Percentiles rank a stretch among this genome's conserved stretches.
Conservation (phyloP, 2,797 vertebrate species). For the Delichon dasypus region DNA sequence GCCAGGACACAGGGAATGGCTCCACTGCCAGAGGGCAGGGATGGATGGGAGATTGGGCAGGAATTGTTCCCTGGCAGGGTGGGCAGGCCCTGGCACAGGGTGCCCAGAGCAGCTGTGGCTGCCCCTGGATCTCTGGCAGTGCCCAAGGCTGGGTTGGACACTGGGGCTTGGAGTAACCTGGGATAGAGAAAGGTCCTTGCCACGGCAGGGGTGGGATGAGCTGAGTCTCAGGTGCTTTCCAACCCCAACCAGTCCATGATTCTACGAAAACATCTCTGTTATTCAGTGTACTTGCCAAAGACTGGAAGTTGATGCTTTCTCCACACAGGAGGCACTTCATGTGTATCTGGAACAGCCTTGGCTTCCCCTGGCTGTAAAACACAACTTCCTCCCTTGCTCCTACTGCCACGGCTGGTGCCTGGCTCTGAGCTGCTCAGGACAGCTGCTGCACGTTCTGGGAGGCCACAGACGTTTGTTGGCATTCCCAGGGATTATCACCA, state of each 20-base stretch:
- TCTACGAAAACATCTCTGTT: neutral
- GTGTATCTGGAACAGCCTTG: neutral
- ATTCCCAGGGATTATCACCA: neutral
- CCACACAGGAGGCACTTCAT: neutral
- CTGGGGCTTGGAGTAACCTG: neutral
- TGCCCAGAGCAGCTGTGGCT: neutral
- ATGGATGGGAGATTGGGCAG: rapidly evolving
- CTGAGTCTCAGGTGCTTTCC: neutral
- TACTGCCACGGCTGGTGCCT: rapidly evolving
- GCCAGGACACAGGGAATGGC: neutral
- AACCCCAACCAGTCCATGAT: neutral
- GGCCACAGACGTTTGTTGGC: neutral
- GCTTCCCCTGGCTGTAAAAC: neutral
- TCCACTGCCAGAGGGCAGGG: neutral
- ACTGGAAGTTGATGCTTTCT: neutral
- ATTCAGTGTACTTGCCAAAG: neutral
- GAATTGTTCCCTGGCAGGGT: neutral
- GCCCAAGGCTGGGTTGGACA: rapidly evolving
- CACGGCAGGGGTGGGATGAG: neutral
- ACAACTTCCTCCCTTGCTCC: neutral
- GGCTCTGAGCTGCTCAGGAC: neutral
- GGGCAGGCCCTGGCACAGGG: neutral
- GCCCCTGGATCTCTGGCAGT: neutral
- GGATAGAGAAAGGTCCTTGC: neutral
- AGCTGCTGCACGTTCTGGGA: neutral